Evolutionary conservation across 2,113 vertebrate species (phyloP), one percentile per base, ranked within the genome.

Genomic region (Coracopsis vasa): DNA sequence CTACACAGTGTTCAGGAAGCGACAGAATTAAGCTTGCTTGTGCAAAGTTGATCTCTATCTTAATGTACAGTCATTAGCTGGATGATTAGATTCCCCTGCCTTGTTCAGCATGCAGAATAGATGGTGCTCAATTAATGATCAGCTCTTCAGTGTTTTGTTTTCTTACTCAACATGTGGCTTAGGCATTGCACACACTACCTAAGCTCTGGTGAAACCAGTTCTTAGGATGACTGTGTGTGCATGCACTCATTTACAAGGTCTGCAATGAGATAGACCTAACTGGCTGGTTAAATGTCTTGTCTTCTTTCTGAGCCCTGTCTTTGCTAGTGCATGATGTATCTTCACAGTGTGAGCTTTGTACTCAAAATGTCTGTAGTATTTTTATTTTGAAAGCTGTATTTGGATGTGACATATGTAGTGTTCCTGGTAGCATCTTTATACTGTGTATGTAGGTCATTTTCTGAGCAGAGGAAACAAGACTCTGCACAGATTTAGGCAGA

Each of bases 371-470:
- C 77, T 93, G 60, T 65, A 74, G 75, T 61, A 1, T 41, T 60
- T 88, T 51, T 54, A 77, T 86, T 88, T 83, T 29, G 7, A 42
- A 35, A 28, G n/a, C 56, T 64, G 11, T 79, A 50, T 90, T 94
- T 86, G 51, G 70, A 44, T 72, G 48, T 80, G 91, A n/a, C 86
- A 64, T 92, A 83, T 80, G 91, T 77, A 87, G 42, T 67, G 64
- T 56, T 86, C 27, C 72, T 94, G 75, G 58, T 80, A 88, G 80
- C 82, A 86, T 95, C 60, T 86, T 93, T 74, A 54, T 67, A 39
- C 56, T 94, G 79, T 72, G 17, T 90, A 94, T 88, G 72, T 93
- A 93, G 92, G 94, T 96, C 88, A 71, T 78, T 88, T 94, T 90
- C 45, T 92, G 64, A 92, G 88, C 47, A 79, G 88, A 78, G 64